A percentile compares a stretch with the other conserved stretches of the same genome.
phyloP scores from a whole-genome alignment of 2,888 invertebrate genomes.

The Sarcophaga subvicina region DNA sequence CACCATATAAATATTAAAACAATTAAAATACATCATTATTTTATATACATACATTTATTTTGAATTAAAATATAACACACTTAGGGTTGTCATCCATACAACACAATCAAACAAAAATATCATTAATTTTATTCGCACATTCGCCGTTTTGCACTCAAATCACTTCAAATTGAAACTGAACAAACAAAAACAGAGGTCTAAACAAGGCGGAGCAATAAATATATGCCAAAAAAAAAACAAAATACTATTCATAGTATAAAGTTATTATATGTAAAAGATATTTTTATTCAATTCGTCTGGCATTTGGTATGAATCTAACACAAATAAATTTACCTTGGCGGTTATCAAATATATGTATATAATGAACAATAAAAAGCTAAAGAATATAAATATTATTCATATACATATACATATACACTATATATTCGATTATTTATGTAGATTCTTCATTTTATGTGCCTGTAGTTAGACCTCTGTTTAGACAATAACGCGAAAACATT shows the following conservation, averaged over 20 bases:
- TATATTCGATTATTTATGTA: too few relatives aligned
- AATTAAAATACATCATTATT: constrained; percentile 2
- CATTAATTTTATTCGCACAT: constrained; percentile 29
- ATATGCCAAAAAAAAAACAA: too few relatives aligned
- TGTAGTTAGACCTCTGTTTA: background rate
- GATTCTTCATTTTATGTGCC: background rate
- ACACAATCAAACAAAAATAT: constrained; percentile 13
- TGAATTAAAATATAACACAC: constrained; percentile 52
- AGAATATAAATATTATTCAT: too few relatives aligned
- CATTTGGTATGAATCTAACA: too few relatives aligned
- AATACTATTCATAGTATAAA: too few relatives aligned
- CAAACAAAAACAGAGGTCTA: background rate
- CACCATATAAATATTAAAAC: constrained; percentile 24
- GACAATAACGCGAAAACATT: background rate
- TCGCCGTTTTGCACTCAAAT: constrained; percentile 7
- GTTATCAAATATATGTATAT: too few relatives aligned
- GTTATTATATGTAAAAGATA: too few relatives aligned
- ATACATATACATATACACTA: too few relatives aligned
- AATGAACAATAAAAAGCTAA: too few relatives aligned
- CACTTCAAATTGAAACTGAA: background rate
- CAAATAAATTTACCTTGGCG: too few relatives aligned
- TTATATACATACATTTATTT: background rate
- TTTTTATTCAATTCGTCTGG: too few relatives aligned
- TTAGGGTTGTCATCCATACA: constrained; percentile 59
- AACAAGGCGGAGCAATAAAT: background rate